Percentiles rank a stretch among this genome's conserved stretches.
Conservation (phyloP, 2,113 vertebrate species). For the Lipophrys pholis region DNA sequence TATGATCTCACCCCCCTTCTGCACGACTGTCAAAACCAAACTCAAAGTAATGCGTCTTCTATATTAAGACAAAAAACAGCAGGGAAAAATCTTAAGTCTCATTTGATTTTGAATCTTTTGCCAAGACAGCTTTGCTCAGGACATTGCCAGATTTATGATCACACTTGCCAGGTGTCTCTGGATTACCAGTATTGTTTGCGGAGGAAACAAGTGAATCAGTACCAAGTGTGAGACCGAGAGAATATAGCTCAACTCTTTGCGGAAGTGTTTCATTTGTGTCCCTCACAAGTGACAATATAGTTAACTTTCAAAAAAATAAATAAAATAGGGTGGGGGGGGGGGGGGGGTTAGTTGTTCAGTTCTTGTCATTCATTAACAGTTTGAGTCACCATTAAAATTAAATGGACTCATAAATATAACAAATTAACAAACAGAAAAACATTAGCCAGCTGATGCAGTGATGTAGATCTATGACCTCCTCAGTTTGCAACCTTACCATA, state of each 20-base stretch:
- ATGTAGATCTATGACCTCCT: no score
- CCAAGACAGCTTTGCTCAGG: conserved; percentile 25
- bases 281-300: neutral
- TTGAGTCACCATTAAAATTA: no score
- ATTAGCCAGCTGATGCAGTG: no score
- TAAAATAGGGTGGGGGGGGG: no score
- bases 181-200: conserved; percentile 50
- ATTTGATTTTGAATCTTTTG: conserved; percentile 20
- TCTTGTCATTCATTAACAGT: no score
- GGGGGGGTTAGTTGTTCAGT: no score
- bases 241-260: conserved; percentile 11
- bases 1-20: conserved; percentile 5
- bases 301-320: neutral
- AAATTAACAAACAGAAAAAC: no score
- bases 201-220: conserved; percentile 35
- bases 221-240: conserved; percentile 3
- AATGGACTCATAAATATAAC: no score
- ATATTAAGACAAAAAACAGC: conserved; percentile 15
- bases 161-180: conserved; percentile 56
- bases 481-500: no score
- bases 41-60: conserved; percentile 33
- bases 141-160: conserved; percentile 44
- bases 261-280: neutral
- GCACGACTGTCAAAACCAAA: conserved; percentile 14
- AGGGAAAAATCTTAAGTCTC: conserved; percentile 1